A percentile compares a stretch with the other conserved stretches of the same genome.
Conservation (phyloP, 2,113 vertebrate species). For the Chamaea fasciata region DNA sequence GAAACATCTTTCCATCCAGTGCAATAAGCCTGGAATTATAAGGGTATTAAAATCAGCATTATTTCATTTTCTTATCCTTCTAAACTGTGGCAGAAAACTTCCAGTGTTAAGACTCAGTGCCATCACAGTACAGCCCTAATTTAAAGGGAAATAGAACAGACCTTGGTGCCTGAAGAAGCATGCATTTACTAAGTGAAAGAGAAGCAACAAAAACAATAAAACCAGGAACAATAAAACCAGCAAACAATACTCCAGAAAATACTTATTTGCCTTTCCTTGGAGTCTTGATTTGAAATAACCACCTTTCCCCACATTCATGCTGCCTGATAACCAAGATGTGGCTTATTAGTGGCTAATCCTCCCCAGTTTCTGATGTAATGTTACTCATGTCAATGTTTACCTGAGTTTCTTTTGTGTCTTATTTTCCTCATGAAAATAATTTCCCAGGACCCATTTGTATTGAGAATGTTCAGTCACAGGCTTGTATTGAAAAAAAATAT, state of each 20-base stretch:
- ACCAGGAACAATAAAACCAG: neutral
- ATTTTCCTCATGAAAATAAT: neutral
- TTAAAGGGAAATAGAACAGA: neutral
- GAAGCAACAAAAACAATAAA: neutral
- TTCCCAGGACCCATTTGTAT: neutral
- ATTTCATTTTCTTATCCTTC: neutral
- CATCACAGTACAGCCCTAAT: neutral
- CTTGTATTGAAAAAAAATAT: neutral
- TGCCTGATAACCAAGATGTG: neutral
- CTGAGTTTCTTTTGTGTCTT: neutral
- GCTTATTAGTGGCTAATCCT: neutral
- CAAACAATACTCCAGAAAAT: neutral
- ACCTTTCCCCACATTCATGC: neutral
- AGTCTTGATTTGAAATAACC: neutral
- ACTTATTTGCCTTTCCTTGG: neutral
- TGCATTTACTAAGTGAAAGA: neutral
- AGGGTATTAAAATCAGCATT: neutral
- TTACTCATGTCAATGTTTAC: neutral
- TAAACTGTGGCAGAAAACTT: neutral
- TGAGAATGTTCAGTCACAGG: neutral
- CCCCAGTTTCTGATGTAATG: neutral
- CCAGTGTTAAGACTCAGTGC: neutral
- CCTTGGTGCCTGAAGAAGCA: neutral
- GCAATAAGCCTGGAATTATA: neutral
- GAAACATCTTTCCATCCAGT: neutral